These are phyloP conservation scores for Rambutsinella grinnellia DNA, from an alignment of 2,888 invertebrate genomes.

Conservation along the genomic window DNA sequence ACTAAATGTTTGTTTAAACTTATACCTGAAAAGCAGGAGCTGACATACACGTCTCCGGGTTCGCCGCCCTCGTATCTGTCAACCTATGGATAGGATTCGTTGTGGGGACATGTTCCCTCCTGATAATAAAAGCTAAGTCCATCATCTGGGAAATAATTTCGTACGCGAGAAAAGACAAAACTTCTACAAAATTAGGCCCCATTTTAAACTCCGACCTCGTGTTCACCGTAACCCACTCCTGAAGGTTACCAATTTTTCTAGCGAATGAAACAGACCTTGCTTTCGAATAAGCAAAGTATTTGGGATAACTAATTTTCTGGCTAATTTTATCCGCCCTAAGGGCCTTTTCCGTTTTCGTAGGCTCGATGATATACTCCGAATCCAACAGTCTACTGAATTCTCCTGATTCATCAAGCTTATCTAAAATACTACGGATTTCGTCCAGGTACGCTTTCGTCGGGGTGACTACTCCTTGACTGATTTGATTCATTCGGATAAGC, in stretches of 20 bases:
- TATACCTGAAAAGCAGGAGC: constrained; percentile 58
- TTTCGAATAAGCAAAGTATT: constrained; percentile 52
- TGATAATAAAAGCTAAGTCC: constrained; percentile 84
- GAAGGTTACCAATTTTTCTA: constrained; percentile 50
- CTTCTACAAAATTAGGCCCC: constrained; percentile 72
- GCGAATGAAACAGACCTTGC: constrained; percentile 63
- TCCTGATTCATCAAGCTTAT: constrained; percentile 56
- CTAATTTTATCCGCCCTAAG: constrained; percentile 53
- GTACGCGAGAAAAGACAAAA: constrained; percentile 87
- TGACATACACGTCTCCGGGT: constrained; percentile 63
- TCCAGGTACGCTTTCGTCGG: constrained; percentile 32
- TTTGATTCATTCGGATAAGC: constrained; percentile 42
- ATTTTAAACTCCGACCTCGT: constrained; percentile 51
- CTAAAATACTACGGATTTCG: constrained; percentile 52
- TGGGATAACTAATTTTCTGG: constrained; percentile 51
- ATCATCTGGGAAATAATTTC: constrained; percentile 92
- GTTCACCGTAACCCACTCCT: constrained; percentile 53
- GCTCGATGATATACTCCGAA: constrained; percentile 30
- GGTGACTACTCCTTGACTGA: constrained; percentile 21
- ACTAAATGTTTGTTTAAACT: too few species aligned
- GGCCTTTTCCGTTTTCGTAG: constrained; percentile 53
- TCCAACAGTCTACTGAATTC: constrained; percentile 52
- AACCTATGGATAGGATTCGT: constrained; percentile 67
- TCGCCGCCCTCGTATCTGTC: constrained; percentile 66
- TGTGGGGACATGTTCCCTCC: constrained; percentile 74